Conservation (phyloP, 2,888 invertebrate species). For the Habrosyne pyritoides region DNA sequence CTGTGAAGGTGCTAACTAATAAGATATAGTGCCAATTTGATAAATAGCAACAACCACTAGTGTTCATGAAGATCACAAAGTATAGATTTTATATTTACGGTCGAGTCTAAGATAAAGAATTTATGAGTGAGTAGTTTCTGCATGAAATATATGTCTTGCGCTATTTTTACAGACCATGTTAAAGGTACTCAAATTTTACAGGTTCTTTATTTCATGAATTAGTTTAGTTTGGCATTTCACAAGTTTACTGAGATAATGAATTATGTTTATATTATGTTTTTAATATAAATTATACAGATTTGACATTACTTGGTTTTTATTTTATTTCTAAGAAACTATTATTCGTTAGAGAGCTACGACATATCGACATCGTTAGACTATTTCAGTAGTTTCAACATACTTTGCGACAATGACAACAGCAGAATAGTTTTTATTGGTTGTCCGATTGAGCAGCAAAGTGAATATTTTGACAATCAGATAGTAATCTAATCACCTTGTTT, state of each 20-base stretch:
- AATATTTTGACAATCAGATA: too few relatives aligned
- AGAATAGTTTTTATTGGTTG: too few relatives aligned
- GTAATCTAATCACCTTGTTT: too few relatives aligned
- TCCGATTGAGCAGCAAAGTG: too few relatives aligned
- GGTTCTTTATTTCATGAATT: slow-evolving; percentile 26
- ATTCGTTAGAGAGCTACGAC: too few relatives aligned
- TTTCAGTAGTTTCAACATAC: too few relatives aligned
- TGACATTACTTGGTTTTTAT: slow-evolving; percentile 34
- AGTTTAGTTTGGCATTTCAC: slow-evolving; percentile 32
- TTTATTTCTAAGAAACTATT: slow-evolving; percentile 12
- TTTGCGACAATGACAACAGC: too few relatives aligned
- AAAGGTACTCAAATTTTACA: slow-evolving; percentile 14
- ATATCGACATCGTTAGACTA: too few relatives aligned
- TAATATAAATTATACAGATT: slow-evolving; percentile 66
- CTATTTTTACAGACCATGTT: slow-evolving; percentile 18
- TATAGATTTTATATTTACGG: slow-evolving; percentile 28
- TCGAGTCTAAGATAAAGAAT: slow-evolving; percentile 18
- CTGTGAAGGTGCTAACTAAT: slow-evolving; percentile 53
- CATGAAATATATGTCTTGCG: slow-evolving; percentile 16
- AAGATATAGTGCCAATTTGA: slow-evolving; percentile 59
- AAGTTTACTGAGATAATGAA: slow-evolving; percentile 23
- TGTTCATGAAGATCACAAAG: slow-evolving; percentile 52
- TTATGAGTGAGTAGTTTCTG: slow-evolving; percentile 11
- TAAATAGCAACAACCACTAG: slow-evolving; percentile 29
- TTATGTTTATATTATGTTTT: slow-evolving; percentile 45